Evolutionary conservation across 2,113 vertebrate genomes (phyloP).

Genomic region (Melanocharis versteri): DNA sequence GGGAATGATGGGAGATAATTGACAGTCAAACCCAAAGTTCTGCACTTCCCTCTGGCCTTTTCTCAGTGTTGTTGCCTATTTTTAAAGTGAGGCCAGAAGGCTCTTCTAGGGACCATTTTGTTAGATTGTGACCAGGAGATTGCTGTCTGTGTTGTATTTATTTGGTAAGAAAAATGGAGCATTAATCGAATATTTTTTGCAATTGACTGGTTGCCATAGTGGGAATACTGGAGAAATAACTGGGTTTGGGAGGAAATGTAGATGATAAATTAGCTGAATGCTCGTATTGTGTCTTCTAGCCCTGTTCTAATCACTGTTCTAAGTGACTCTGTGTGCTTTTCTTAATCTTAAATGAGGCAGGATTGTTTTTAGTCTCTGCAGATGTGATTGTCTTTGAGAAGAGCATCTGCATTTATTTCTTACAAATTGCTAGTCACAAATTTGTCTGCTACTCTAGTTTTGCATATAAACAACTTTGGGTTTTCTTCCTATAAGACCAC

Average conservation of each 20-base stretch:
- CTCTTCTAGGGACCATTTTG: neutral
- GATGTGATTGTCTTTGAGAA: neutral
- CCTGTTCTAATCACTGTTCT: neutral
- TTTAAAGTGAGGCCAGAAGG: neutral
- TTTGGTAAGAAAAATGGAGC: neutral
- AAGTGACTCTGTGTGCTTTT: constrained; percentile 9
- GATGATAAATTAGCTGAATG: constrained; percentile 25
- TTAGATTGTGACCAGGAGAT: neutral
- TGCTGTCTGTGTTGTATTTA: neutral
- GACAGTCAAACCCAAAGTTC: neutral
- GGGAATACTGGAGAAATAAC: neutral
- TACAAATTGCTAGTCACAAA: neutral
- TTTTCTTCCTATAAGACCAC: neutral
- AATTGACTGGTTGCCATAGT: neutral
- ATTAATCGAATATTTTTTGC: constrained; percentile 12
- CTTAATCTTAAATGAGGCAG: neutral
- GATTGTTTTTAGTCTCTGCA: constrained; percentile 5
- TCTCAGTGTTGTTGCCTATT: neutral
- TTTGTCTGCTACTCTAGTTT: constrained; percentile 12
- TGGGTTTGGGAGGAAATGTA: neutral
- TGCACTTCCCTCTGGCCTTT: neutral
- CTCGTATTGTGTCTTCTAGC: neutral
- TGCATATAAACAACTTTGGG: neutral
- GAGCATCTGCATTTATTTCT: constrained; percentile 29
- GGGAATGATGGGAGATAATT: neutral